Percentiles rank a stretch among this genome's conserved stretches.
Conservation (phyloP, 2,888 invertebrate genomes). For the Agelastica alni region DNA sequence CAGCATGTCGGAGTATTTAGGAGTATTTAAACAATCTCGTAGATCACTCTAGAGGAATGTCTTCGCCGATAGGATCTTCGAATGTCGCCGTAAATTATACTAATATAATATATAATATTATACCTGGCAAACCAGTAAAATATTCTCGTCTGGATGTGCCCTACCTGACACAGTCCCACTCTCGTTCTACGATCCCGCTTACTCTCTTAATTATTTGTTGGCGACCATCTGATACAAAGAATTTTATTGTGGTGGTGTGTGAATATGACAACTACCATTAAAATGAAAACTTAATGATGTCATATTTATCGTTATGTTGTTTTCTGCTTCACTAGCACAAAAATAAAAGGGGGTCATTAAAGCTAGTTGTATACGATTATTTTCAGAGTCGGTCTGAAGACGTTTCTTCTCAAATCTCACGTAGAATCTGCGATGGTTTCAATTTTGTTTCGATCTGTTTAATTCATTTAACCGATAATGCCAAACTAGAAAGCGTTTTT, state of each 20-base stretch:
- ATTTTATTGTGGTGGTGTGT: constrained; percentile 33
- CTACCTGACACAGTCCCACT: constrained; percentile 24
- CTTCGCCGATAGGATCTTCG: constrained; percentile 31
- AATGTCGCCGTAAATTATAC: constrained; percentile 35
- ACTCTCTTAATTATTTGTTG: constrained; percentile 40
- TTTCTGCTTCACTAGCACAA: constrained; percentile 29
- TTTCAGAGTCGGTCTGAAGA: constrained; percentile 3
- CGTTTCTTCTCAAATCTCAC: constrained; percentile 1
- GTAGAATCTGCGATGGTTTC: not conserved
- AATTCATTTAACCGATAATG: no score
- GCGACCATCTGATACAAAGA: constrained; percentile 35
- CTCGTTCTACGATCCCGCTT: constrained; percentile 33
- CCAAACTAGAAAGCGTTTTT: no score
- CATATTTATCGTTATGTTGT: constrained; percentile 31
- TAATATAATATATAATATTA: constrained; percentile 39
- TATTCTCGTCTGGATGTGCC: constrained; percentile 33
- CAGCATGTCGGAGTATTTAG: no score
- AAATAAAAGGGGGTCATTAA: constrained; percentile 30
- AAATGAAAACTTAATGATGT: constrained; percentile 38
- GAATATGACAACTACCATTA: constrained; percentile 37
- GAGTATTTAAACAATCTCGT: constrained; percentile 26
- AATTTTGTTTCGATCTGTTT: not conserved
- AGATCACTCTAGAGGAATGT: constrained; percentile 25
- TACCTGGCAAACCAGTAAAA: constrained; percentile 35
- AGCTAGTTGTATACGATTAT: constrained; percentile 27